These are phyloP conservation scores for Xenopus laevis DNA, from an alignment of 2,113 vertebrate genomes.

Conservation along the genomic window DNA sequence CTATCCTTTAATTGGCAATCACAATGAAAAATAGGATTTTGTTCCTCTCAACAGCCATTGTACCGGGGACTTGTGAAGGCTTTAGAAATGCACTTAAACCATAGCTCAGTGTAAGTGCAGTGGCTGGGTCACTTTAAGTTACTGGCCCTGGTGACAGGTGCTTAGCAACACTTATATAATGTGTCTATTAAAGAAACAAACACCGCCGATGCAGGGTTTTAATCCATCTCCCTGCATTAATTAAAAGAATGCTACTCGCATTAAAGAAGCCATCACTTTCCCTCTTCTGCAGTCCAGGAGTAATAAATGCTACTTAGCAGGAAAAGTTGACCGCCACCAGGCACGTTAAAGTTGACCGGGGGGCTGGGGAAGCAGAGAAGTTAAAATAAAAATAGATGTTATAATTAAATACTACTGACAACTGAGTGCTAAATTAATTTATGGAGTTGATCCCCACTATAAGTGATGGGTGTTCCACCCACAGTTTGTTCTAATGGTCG, in stretches of 20 bases:
- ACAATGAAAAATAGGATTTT: constrained; percentile 54
- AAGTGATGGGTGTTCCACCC: too few relatives aligned
- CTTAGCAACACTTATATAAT: constrained; percentile 52
- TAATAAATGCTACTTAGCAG: not conserved
- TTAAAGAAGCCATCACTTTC: constrained; percentile 47
- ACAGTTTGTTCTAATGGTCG: too few relatives aligned
- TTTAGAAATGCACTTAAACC: constrained; percentile 52
- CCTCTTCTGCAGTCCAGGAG: constrained; percentile 7
- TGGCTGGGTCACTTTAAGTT: constrained; percentile 52
- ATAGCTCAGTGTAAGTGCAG: constrained; percentile 51
- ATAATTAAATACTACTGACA: too few relatives aligned
- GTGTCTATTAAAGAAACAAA: constrained; percentile 51
- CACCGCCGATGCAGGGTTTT: constrained; percentile 52
- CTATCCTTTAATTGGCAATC: constrained; percentile 52
- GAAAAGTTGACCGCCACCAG: too few relatives aligned
- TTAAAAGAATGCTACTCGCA: constrained; percentile 50
- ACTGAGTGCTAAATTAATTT: too few relatives aligned
- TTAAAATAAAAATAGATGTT: too few relatives aligned
- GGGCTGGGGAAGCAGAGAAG: too few relatives aligned
- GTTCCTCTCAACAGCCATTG: constrained; percentile 46
- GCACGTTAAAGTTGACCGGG: too few relatives aligned
- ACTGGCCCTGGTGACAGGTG: constrained; percentile 43
- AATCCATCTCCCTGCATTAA: constrained; percentile 52
- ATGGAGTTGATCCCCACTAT: too few relatives aligned
- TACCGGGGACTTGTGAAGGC: constrained; percentile 47